phyloP scores from a whole-genome alignment of 2,888 invertebrate genomes.

The Leucophora obtusa region DNA sequence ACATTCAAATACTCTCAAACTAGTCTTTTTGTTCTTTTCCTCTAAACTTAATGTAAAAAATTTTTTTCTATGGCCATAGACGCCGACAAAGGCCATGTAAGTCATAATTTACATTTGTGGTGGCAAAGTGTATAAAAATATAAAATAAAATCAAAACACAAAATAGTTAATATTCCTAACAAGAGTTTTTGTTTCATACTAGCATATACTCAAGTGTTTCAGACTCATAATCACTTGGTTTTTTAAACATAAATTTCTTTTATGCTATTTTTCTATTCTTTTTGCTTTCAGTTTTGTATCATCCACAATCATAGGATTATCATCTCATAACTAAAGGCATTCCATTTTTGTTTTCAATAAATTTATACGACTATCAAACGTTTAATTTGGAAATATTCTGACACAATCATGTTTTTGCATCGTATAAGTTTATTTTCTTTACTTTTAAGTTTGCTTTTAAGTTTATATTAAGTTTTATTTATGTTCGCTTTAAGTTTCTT shows the following conservation, averaged over 20 bases:
- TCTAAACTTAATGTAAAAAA: neutral
- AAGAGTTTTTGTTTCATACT: neutral
- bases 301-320: no score
- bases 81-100: conserved; percentile 57
- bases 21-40: conserved; percentile 9
- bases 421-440: neutral
- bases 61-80: conserved; percentile 44
- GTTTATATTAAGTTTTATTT: neutral
- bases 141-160: neutral
- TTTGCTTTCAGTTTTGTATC: no score
- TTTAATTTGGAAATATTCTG: no score
- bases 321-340: no score
- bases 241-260: no score
- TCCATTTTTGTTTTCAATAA: no score
- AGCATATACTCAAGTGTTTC: neutral
- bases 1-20: conserved; percentile 31
- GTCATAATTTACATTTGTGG: conserved; percentile 51
- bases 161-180: neutral
- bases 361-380: neutral
- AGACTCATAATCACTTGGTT: neutral
- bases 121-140: neutral
- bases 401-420: neutral
- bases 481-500: neutral
- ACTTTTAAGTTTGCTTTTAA: neutral
- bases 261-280: no score